Percentiles rank a stretch among this genome's conserved stretches.
Conservation (phyloP, 2,113 vertebrate genomes). For the Corythornis vintsioides region DNA sequence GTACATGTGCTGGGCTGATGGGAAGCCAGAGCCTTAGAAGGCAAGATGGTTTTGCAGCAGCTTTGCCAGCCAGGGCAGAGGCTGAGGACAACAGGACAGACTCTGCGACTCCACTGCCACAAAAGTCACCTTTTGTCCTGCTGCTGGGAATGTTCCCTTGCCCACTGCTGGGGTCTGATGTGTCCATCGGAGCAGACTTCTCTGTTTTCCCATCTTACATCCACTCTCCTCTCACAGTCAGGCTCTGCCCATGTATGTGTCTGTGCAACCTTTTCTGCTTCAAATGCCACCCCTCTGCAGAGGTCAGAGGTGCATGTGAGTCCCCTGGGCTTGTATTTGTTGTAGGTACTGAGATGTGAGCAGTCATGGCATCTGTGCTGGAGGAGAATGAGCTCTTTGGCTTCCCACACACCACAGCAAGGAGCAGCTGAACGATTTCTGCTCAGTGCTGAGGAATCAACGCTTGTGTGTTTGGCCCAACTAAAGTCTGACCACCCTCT, state of each 20-base stretch:
- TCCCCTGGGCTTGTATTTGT: neutral
- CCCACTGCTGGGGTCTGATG: neutral
- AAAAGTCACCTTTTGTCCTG: conserved; percentile 41
- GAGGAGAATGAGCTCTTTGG: neutral
- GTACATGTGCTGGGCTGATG: conserved; percentile 6
- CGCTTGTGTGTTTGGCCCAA: neutral
- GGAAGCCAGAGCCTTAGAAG: neutral
- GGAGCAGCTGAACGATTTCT: neutral
- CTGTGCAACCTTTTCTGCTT: neutral
- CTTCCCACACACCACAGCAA: neutral
- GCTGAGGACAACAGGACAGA: neutral
- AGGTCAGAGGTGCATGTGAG: neutral
- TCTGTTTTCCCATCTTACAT: neutral
- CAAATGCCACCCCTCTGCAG: neutral
- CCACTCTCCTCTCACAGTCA: neutral
- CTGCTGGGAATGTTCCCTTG: neutral
- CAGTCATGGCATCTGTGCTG: neutral
- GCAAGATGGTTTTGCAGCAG: conserved; percentile 7
- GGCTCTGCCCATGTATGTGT: rapidly evolving
- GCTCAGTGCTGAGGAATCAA: neutral
- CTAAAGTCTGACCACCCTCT: neutral
- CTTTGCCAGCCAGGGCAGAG: neutral
- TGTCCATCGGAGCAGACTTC: conserved; percentile 2
- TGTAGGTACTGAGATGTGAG: neutral
- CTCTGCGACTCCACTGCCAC: neutral